Base-by-base conservation (phyloP, 2,888 invertebrate genomes). In the Ophion slaviceki region DNA sequence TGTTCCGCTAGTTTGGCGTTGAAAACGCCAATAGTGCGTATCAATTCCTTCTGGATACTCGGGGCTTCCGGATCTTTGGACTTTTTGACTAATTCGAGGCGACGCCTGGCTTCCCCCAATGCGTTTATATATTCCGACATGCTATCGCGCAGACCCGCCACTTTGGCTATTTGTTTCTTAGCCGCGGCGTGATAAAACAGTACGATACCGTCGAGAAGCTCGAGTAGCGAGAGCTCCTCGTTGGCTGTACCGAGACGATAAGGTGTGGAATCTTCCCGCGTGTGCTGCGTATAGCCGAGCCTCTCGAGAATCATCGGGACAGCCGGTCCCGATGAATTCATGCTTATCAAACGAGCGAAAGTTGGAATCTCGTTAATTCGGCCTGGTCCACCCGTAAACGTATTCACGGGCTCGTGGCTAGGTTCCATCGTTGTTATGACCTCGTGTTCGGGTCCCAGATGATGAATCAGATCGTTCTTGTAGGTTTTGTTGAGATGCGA, bases 171-270 rank as follows among this genome's bases (percentile, higher is more conserved):
- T 88, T 97, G 96, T 89, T 96, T 96, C 89, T 96, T 96, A 1
- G 96, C 96, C 40, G 96, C 95, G 7, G 95, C 95, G 86, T 96
- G 96, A 90, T 96, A 97, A 72, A 97, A 93, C 0, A 96, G 94
- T 11, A 97, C 95, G 0, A 96, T 94, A 2, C 96, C 96, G 90
- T 97, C 97, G 2, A 97, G 90, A 1, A 97, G 94, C 78, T 96
- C 95, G 74, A 96, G 92, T 64, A 96, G 94, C 0, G 95, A 95
- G 0, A 93, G 90, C 14, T 93, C 93, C 2, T 94, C 90, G 87
- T 95, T 95, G 0, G 95, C 93, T 36, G 94, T 87, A 0, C 95
- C 95, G 3, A 94, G 93, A 0, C 94, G 92, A 86, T 95, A 94
- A 36, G 92, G 89, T 64, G 87, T 88, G 64, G 87, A 88, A 32